These are phyloP conservation scores for Falcunculus frontatus DNA, from an alignment of 2,113 vertebrate species.

Conservation along the genomic window DNA sequence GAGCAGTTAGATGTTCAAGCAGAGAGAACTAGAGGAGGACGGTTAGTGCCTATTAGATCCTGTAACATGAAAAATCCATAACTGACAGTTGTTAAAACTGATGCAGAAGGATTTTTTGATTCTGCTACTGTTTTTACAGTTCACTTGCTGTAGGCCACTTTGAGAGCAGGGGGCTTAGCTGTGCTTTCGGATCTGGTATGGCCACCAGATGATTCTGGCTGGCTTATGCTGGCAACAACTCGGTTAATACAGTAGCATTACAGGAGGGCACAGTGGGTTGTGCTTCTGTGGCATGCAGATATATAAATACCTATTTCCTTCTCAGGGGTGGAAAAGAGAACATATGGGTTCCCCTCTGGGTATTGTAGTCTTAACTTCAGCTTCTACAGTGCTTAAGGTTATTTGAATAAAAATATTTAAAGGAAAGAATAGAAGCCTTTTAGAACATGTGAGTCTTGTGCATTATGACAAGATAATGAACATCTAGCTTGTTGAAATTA, in stretches of 20 bases:
- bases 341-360: background rate
- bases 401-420: constrained; percentile 65
- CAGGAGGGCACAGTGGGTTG: background rate
- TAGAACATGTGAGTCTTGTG: constrained; percentile 22
- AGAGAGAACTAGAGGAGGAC: background rate
- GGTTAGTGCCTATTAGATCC: background rate
- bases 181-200: background rate
- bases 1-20: background rate
- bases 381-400: background rate
- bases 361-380: constrained; percentile 31
- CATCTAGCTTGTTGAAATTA: constrained; percentile 16
- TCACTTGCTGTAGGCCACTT: background rate
- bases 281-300: background rate
- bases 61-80: background rate
- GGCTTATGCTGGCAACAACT: background rate
- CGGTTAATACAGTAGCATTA: background rate
- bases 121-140: background rate
- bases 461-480: constrained; percentile 65
- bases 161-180: background rate
- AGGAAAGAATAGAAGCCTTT: constrained; percentile 43
- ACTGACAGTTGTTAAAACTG: background rate
- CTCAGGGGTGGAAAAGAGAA: background rate
- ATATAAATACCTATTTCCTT: constrained; percentile 23
- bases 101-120: background rate
- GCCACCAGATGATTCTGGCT: background rate